These are phyloP conservation scores for Apamea anceps DNA, from an alignment of 2,888 invertebrate genomes.

Conservation along the genomic window DNA sequence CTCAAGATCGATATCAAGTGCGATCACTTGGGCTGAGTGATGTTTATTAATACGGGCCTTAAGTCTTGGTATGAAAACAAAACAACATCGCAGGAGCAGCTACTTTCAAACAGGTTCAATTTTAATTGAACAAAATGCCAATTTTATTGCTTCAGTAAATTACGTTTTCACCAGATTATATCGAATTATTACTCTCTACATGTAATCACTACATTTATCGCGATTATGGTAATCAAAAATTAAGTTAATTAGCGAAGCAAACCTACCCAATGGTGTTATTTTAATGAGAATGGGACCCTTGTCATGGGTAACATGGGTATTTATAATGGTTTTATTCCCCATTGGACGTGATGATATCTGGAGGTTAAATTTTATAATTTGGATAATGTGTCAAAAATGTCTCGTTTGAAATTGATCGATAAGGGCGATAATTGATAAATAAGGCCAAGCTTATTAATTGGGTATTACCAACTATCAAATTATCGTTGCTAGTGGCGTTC, in stretches of 20 bases:
- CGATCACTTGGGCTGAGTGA: too few species aligned
- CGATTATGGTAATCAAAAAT: slow-evolving; percentile 59
- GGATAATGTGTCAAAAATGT: slow-evolving; percentile 15
- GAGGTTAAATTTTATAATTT: slow-evolving; percentile 37
- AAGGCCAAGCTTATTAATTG: too few species aligned
- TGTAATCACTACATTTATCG: slow-evolving; percentile 44
- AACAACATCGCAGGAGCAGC: background rate
- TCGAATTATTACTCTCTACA: slow-evolving; percentile 10
- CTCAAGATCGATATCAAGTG: too few species aligned
- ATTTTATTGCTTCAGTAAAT: slow-evolving; percentile 16
- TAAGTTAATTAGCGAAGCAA: slow-evolving; percentile 61
- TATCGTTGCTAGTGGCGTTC: background rate
- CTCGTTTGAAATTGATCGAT: background rate
- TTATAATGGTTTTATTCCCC: slow-evolving; percentile 56
- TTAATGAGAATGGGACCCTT: slow-evolving; percentile 53
- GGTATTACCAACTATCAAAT: background rate
- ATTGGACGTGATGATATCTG: slow-evolving; percentile 40
- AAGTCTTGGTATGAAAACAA: background rate
- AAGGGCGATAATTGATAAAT: too few species aligned
- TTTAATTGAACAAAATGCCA: background rate
- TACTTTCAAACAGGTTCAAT: background rate
- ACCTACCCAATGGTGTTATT: slow-evolving; percentile 49
- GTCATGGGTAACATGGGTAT: slow-evolving; percentile 60
- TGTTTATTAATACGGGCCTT: too few species aligned
- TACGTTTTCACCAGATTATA: slow-evolving; percentile 1